Conservation (phyloP, 2,113 vertebrate genomes). For the Lampris megalopsis region DNA sequence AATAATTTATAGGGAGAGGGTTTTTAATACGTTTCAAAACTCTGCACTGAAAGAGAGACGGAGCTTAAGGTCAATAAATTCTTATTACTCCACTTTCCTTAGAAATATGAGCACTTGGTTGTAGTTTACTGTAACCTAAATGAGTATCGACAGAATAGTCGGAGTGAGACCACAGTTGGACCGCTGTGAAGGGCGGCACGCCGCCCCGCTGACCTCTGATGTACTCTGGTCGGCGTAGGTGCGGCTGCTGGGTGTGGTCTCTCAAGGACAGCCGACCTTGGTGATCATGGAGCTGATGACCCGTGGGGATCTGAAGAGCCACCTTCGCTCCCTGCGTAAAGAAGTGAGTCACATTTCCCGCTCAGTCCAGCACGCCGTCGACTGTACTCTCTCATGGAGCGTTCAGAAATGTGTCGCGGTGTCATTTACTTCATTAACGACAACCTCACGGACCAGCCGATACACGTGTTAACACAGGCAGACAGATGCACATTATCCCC, state of each 20-base stretch:
- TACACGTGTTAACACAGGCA: too few relatives aligned
- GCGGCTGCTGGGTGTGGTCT: constrained; percentile 95
- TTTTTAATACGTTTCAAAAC: constrained; percentile 31
- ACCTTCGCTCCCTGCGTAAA: constrained; percentile 92
- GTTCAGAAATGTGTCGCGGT: too few relatives aligned
- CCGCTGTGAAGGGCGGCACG: neutral
- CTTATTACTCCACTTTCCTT: neutral
- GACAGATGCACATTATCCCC: neutral
- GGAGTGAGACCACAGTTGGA: neutral
- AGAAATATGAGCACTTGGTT: constrained; percentile 5
- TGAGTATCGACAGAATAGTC: neutral
- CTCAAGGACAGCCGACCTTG: constrained; percentile 97
- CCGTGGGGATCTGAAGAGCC: constrained; percentile 96
- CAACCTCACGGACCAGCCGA: too few relatives aligned
- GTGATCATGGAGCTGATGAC: constrained; percentile 99
- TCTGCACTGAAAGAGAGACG: constrained; percentile 11
- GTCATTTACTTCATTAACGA: too few relatives aligned
- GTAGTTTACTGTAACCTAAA: neutral
- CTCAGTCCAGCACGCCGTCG: neutral
- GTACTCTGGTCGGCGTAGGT: constrained; percentile 83
- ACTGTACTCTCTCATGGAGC: neutral
- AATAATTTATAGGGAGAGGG: constrained; percentile 39
- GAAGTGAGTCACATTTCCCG: constrained; percentile 81
- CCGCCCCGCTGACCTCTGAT: constrained; percentile 11
- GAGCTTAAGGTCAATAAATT: constrained; percentile 12